Evolutionary conservation across 2,888 invertebrate genomes (phyloP).

Genomic region (Megastigmus dorsalis): DNA sequence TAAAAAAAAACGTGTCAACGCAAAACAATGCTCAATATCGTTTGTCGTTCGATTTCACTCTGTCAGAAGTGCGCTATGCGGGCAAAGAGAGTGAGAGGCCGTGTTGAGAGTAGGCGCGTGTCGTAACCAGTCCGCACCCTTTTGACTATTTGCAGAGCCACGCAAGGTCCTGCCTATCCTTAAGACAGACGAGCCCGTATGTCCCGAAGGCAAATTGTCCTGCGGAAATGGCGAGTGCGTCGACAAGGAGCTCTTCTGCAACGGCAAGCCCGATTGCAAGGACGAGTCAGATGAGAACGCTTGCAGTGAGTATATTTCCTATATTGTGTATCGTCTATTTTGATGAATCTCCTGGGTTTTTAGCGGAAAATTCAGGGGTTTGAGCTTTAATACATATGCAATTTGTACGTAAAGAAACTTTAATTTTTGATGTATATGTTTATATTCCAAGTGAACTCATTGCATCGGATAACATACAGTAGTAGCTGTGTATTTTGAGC

Average conservation of each 20-base stretch:
- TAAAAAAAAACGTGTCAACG: too few species aligned
- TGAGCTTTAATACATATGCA: too few species aligned
- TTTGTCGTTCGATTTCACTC: not conserved
- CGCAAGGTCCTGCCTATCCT: constrained; percentile 91
- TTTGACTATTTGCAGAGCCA: constrained; percentile 81
- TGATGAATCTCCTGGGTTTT: too few species aligned
- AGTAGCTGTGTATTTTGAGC: too few species aligned
- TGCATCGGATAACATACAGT: too few species aligned
- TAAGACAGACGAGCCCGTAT: constrained; percentile 95
- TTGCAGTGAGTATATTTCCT: constrained; percentile 86
- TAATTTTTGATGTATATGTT: too few species aligned
- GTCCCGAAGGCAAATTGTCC: constrained; percentile 91
- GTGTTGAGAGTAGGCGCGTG: not conserved
- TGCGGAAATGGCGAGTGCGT: constrained; percentile 95
- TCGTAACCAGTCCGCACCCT: not conserved
- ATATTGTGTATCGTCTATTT: too few species aligned
- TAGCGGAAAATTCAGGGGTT: too few species aligned
- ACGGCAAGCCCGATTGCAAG: constrained; percentile 93
- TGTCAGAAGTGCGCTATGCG: constrained; percentile 1
- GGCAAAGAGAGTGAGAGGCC: too few species aligned
- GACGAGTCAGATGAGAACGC: constrained; percentile 97
- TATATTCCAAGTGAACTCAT: too few species aligned
- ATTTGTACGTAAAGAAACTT: too few species aligned
- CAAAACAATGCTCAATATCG: too few species aligned
- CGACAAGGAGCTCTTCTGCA: constrained; percentile 93